phyloP scores from a whole-genome alignment of 2,888 invertebrate species.

The Ochlodes sylvanus region DNA sequence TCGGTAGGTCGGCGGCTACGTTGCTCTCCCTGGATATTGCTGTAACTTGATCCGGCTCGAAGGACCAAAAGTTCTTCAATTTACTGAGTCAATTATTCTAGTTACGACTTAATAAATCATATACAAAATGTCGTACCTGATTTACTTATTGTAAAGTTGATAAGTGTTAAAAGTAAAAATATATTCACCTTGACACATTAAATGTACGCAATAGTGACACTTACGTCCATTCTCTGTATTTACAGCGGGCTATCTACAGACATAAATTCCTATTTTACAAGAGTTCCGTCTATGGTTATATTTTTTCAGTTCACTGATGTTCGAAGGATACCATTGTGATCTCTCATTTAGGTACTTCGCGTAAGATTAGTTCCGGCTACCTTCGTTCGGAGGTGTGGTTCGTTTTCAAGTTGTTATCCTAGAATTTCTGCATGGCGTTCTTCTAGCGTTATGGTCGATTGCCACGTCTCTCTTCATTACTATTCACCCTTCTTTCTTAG shows the following conservation, averaged over 20 bases:
- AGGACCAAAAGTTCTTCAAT: conserved; percentile 36
- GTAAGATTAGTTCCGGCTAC: no score
- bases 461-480: no score
- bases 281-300: not conserved
- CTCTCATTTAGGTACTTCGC: no score
- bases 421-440: no score
- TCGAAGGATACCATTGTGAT: no score
- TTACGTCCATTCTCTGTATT: conserved; percentile 34
- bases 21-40: conserved; percentile 6
- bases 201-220: conserved; percentile 20
- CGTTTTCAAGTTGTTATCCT: no score
- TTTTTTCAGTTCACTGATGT: no score
- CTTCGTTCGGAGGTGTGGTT: no score
- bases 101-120: conserved; percentile 29
- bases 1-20: conserved; percentile 49
- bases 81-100: conserved; percentile 34
- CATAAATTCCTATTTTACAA: not conserved
- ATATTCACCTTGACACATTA: conserved; percentile 14
- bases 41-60: conserved; percentile 38
- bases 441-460: no score
- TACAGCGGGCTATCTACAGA: not conserved
- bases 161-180: conserved; percentile 20
- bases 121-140: conserved; percentile 38
- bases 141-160: conserved; percentile 28
- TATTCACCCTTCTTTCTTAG: no score